These are phyloP conservation scores for Dusona sp. DNA, from an alignment of 2,888 invertebrate genomes.

Conservation along the genomic window DNA sequence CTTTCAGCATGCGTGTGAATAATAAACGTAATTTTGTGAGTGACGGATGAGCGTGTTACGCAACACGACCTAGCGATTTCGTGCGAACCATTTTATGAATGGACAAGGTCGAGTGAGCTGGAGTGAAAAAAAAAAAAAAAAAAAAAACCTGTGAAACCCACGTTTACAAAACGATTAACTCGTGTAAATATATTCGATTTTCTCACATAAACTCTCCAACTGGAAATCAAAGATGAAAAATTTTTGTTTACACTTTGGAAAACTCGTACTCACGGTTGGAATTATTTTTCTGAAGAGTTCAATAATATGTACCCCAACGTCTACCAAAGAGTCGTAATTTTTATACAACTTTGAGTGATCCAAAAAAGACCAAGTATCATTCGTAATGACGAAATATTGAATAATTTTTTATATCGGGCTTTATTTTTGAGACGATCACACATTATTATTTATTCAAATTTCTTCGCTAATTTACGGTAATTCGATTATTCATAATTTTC, in stretches of 20 bases:
- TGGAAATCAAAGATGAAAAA: background rate
- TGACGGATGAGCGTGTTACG: constrained; percentile 48
- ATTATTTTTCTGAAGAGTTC: constrained; percentile 10
- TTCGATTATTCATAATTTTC: no score
- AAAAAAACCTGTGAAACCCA: background rate
- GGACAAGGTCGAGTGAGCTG: constrained; percentile 36
- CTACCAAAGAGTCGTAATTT: background rate
- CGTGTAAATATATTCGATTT: background rate
- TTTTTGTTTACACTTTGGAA: background rate
- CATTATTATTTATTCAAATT: background rate
- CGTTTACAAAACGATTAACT: background rate
- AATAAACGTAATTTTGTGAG: constrained; percentile 51
- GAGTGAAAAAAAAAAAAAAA: background rate
- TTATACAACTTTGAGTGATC: background rate
- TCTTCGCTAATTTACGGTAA: background rate
- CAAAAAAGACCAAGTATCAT: background rate
- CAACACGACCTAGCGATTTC: constrained; percentile 29
- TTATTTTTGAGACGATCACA: background rate
- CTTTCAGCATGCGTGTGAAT: constrained; percentile 44
- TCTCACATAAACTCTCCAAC: background rate
- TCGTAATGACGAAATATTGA: background rate
- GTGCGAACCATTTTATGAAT: constrained; percentile 37
- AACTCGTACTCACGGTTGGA: constrained; percentile 24
- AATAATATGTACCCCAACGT: constrained; percentile 16
- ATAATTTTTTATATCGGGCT: no score